Percentiles rank a stretch among this genome's conserved stretches.
These are phyloP conservation scores for Amphipoea lucens DNA, from an alignment of 2,888 invertebrate species.

Conservation along the genomic window DNA sequence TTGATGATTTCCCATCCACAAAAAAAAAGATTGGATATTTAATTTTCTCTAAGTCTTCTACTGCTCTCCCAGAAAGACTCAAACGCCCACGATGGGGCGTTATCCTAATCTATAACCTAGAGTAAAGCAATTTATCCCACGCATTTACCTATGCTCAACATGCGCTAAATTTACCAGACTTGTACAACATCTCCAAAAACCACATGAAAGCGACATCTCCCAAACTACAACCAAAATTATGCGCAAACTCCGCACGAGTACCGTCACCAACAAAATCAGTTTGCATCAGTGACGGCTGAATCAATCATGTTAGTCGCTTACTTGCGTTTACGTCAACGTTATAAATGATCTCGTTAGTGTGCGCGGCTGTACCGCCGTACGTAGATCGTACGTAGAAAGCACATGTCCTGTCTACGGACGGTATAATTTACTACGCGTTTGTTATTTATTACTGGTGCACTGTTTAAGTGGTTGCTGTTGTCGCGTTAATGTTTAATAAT, in stretches of 20 bases:
- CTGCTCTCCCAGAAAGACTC: neutral
- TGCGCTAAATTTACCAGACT: neutral
- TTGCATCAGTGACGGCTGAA: slow-evolving; percentile 50
- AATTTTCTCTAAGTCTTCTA: neutral
- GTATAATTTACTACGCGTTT: slow-evolving; percentile 38
- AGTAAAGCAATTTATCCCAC: neutral
- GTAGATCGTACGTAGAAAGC: slow-evolving; percentile 23
- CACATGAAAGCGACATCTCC: neutral
- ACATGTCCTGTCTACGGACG: slow-evolving; percentile 21
- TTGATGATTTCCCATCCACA: no score
- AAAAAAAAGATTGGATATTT: no score
- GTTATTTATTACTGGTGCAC: slow-evolving; percentile 45
- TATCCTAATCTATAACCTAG: neutral
- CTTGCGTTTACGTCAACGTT: slow-evolving; percentile 58
- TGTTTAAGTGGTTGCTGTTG: slow-evolving; percentile 24
- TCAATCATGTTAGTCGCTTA: slow-evolving; percentile 58
- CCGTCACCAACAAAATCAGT: slow-evolving; percentile 46
- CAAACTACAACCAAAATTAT: slow-evolving; percentile 34
- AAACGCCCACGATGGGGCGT: neutral
- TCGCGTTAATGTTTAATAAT: slow-evolving; percentile 10
- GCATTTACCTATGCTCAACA: no score
- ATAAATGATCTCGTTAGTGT: slow-evolving; percentile 60
- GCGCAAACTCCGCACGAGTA: slow-evolving; percentile 25
- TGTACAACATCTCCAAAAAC: slow-evolving; percentile 9
- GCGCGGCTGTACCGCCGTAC: slow-evolving; percentile 19